Evolutionary conservation across 2,888 invertebrate species (phyloP), one percentile per base, ranked within the genome.

Genomic region (Xestia xanthographa): DNA sequence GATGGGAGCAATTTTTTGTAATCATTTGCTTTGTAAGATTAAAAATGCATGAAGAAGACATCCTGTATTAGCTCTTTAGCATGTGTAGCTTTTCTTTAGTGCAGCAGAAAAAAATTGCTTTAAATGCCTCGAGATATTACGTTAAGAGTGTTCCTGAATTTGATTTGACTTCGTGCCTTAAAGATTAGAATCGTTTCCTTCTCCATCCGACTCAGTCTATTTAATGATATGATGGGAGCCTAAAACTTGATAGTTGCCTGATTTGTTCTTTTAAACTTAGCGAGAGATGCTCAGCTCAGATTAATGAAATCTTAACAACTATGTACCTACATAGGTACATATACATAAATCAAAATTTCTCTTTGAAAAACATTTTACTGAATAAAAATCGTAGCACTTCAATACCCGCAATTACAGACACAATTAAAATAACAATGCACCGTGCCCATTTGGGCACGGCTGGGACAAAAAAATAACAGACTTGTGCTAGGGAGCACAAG

Each of bases 1-100:
- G 26, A 80, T 56, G 67, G 2, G 63, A 67, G 56, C 1, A 9
- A 0, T 41, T 74, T 79, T 60, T 65, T 74, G 22, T 26, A 22
- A 34, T 14, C 0, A 53, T 69, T 53, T n/a, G 26, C 75, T 75
- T 45, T 56, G 26, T 66, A 29, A 48, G 48, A 48, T 48, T 20
- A 17, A 1, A 22, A 14, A 41, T 48, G n/a, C 41, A 14, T 26
- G 22, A 65, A 26, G 22, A 50, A 26, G 20, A 26, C 66, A 17
- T 34, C 1, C 34, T 58, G 20, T 50, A 11, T 45, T 34, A 17
- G 29, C 50, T 60, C 5, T n/a, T 41, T 66, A 5, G 9, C 0
- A 60, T 34, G 34, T 60, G 34, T 34, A 60, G 60, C 5, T 20
- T 38, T 22, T 62, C 2, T 62, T 22, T 58, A 29, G 17, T 38